These are phyloP conservation scores for Leptopilina syphax DNA, from an alignment of 2,888 invertebrate species.

Conservation along the genomic window DNA sequence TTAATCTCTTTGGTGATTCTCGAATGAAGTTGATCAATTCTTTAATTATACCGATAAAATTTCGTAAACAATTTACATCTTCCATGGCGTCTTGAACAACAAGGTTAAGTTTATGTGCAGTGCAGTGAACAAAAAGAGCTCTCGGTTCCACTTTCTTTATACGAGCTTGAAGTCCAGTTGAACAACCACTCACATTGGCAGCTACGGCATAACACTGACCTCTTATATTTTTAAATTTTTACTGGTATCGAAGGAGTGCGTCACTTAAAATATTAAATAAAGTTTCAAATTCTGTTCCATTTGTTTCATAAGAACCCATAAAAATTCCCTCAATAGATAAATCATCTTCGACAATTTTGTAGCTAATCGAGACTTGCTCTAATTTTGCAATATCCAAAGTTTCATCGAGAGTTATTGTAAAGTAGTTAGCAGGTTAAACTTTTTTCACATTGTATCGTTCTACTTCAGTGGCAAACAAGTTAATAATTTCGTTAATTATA, in stretches of 20 bases:
- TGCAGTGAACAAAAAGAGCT: conserved; percentile 45
- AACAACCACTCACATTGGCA: conserved; percentile 49
- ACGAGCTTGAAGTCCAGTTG: conserved; percentile 48
- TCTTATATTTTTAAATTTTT: conserved; percentile 43
- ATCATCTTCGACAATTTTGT: conserved; percentile 42
- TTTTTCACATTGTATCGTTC: conserved; percentile 22
- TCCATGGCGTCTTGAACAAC: conserved; percentile 46
- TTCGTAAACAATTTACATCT: conserved; percentile 30
- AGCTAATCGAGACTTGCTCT: conserved; percentile 45
- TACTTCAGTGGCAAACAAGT: conserved; percentile 20
- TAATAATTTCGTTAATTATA: conserved; percentile 37
- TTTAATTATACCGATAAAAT: conserved; percentile 41
- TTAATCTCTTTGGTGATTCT: conserved; percentile 52
- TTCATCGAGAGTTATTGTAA: conserved; percentile 42
- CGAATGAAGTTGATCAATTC: conserved; percentile 48
- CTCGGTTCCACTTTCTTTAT: conserved; percentile 42
- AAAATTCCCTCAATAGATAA: conserved; percentile 42
- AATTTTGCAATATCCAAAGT: conserved; percentile 38
- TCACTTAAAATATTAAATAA: conserved; percentile 30
- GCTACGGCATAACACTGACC: conserved; percentile 56
- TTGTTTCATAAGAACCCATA: conserved; percentile 43
- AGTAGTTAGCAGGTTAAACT: conserved; percentile 18
- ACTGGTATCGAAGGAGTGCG: conserved; percentile 32
- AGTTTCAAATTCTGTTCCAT: conserved; percentile 31
- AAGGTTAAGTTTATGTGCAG: conserved; percentile 43